Base-by-base conservation (phyloP, 35 echinoderm and acorn worm genomes). In the Strongylocentrotus purpuratus region DNA sequence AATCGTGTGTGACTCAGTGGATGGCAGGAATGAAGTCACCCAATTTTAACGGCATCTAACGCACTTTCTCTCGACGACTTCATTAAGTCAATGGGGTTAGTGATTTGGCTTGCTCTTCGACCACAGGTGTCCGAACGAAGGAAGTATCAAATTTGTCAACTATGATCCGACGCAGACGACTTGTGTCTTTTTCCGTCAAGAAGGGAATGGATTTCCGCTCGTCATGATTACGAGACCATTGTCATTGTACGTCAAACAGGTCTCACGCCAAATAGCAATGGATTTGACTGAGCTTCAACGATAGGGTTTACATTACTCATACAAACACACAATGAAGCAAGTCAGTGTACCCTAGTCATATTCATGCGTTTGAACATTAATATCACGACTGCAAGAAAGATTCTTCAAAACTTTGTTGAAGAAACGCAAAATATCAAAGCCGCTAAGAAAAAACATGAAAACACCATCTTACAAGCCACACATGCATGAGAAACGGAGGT, bases 111-210 rank as follows among this genome's bases (percentile, higher is more conserved):
- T 55, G 50, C 50, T 14, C 15, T 55, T 11, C 31, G 87, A 33
- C 33, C 87, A 89, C 87, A 89, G 87, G 87, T 89, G 87, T 89
- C 87, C 87, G 33, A 89, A 31, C 87, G 87, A 89, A 46, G 87
- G 87, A 89, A 89, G 87, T 89, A 33, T 89, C 87, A 33, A 89
- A 89, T 89, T 89, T 89, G 87, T 89, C 87, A 33, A 33, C 32
- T 89, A 6, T 89, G 20, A 78, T 78, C 65, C 65, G 65, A 78
- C 65, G n/a, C 65, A 78, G 65, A 78, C 65, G 28, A n/a, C 65
- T 78, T 78, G 28, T 78, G 65, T 78, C 65, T 78, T 78, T 41
- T 78, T 78, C 65, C 65, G 65, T 78, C 65, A 78, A 22, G 65
- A 78, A 28, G 22, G 7, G 28, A 78, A 78, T 78, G 65, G 25